Evolutionary conservation across 2,888 invertebrate genomes (phyloP).

Genomic region (Geophilus truncorum): DNA sequence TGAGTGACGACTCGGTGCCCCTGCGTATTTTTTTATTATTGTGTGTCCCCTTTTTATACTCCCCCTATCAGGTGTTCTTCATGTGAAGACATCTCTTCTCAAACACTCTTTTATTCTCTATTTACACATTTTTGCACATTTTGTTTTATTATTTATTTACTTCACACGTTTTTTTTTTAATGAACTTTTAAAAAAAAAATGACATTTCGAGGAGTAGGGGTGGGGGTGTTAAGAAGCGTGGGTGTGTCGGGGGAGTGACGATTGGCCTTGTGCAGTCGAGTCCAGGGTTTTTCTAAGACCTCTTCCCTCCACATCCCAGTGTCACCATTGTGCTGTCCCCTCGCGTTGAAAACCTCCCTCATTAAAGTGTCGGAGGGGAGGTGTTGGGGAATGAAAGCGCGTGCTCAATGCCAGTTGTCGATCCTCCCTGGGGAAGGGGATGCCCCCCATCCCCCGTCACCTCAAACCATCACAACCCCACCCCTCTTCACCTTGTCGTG

Average conservation of each 20-base stretch:
- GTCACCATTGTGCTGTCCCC: constrained; percentile 36
- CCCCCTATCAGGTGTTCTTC: constrained; percentile 11
- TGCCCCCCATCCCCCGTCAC: constrained; percentile 33
- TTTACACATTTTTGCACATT: constrained; percentile 31
- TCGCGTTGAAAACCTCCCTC: constrained; percentile 30
- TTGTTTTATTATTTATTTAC: constrained; percentile 36
- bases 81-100: constrained; percentile 29
- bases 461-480: constrained; percentile 38
- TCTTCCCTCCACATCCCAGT: constrained; percentile 36
- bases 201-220: constrained; percentile 37
- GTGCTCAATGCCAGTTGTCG: constrained; percentile 18
- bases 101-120: constrained; percentile 35
- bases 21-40: not conserved
- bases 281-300: constrained; percentile 36
- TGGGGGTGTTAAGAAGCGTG: constrained; percentile 36
- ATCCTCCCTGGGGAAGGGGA: constrained; percentile 27
- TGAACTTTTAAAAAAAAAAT: constrained; percentile 37
- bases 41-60: constrained; percentile 17
- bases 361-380: constrained; percentile 22
- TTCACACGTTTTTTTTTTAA: constrained; percentile 35
- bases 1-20: constrained; percentile 27
- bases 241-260: constrained; percentile 42
- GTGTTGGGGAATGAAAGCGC: constrained; percentile 28
- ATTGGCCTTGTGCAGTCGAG: constrained; percentile 44
- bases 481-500: constrained; percentile 43